These are phyloP conservation scores for Pachliopta kotzebuea DNA, from an alignment of 2,888 invertebrate genomes.

Conservation along the genomic window DNA sequence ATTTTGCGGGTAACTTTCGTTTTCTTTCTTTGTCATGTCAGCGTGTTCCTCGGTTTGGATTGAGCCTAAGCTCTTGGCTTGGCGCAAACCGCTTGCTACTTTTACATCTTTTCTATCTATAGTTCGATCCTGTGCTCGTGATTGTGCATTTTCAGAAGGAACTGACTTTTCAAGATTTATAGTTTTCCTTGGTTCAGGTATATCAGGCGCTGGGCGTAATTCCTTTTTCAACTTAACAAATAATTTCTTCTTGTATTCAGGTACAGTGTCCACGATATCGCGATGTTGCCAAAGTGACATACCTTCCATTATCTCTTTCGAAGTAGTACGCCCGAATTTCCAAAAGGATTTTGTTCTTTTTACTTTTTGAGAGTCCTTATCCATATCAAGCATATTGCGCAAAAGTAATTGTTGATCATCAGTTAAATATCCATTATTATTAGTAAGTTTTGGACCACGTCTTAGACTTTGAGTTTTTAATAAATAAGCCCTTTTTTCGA, in stretches of 20 bases:
- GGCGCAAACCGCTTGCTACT: conserved; percentile 65
- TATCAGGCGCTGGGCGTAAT: conserved; percentile 64
- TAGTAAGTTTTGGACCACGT: conserved; percentile 61
- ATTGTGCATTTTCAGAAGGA: conserved; percentile 49
- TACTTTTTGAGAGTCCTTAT: conserved; percentile 83
- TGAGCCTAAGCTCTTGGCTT: conserved; percentile 72
- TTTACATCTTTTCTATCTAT: conserved; percentile 73
- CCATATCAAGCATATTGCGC: conserved; percentile 75
- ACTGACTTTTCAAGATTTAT: conserved; percentile 51
- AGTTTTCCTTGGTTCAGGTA: conserved; percentile 58
- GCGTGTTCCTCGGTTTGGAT: conserved; percentile 66
- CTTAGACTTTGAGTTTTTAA: conserved; percentile 75
- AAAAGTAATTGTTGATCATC: conserved; percentile 79
- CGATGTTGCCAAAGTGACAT: conserved; percentile 94
- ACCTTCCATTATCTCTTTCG: conserved; percentile 89
- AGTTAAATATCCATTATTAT: conserved; percentile 73
- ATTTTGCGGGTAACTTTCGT: conserved; percentile 54
- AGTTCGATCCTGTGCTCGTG: conserved; percentile 60
- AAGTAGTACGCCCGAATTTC: conserved; percentile 88
- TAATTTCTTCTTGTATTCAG: conserved; percentile 75
- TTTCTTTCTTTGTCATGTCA: conserved; percentile 53
- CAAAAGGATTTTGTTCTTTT: conserved; percentile 93
- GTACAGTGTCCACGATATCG: conserved; percentile 87
- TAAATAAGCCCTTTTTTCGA: conserved; percentile 64
- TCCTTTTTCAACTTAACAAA: conserved; percentile 72